A percentile compares a stretch with the other conserved stretches of the same genome.
Evolutionary conservation across 2,113 vertebrate species (phyloP).

Genomic region (Menura novaehollandiae): DNA sequence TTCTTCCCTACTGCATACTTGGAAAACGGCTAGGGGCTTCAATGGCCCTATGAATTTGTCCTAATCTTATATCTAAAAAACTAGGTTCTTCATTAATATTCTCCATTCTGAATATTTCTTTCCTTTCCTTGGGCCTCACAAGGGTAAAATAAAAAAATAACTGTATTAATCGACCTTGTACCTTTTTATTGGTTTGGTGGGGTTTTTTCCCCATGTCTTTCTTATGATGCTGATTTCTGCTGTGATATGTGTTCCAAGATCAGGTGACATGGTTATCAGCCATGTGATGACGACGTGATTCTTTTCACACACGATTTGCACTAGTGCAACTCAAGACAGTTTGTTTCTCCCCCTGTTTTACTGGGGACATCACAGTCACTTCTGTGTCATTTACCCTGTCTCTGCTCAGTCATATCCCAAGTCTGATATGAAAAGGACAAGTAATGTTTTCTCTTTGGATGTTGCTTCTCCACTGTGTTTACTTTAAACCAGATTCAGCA

Average conservation of each 20-base stretch:
- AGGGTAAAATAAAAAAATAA: not conserved
- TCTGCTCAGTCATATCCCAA: not conserved
- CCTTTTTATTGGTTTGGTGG: not conserved
- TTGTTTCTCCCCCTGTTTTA: not conserved
- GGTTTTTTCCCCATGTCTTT: not conserved
- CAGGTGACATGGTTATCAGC: not conserved
- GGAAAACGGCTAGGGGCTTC: not conserved
- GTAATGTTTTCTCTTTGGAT: not conserved
- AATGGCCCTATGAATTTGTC: not conserved
- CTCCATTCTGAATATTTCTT: not conserved
- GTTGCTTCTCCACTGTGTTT: not conserved
- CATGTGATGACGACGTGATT: not conserved
- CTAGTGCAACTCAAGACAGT: not conserved
- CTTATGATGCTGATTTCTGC: not conserved
- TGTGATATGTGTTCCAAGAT: not conserved
- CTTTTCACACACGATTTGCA: not conserved
- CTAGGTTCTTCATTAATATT: not conserved
- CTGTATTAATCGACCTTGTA: not conserved
- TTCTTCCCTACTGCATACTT: not conserved
- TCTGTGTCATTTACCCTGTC: not conserved
- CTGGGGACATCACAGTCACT: not conserved
- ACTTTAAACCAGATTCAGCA: not conserved
- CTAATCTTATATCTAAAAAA: not conserved
- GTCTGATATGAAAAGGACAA: not conserved
- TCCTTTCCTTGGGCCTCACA: not conserved